phyloP scores from a whole-genome alignment of 2,888 invertebrate genomes.

The Danaus chrysippus region DNA sequence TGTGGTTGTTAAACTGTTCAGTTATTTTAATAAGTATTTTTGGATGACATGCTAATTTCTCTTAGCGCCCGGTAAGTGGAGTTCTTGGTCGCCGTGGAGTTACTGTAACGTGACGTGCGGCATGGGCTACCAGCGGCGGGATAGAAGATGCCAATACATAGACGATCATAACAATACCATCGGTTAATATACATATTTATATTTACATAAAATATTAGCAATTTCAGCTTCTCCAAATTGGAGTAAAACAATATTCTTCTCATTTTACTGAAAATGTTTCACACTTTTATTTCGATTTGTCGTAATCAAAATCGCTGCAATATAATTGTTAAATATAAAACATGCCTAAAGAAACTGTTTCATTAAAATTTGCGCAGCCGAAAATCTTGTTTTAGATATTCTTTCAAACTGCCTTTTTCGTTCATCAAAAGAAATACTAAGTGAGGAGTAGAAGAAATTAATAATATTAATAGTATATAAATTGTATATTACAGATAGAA shows the following conservation, averaged over 20 bases:
- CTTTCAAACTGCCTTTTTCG: too few relatives aligned
- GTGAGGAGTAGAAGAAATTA: too few relatives aligned
- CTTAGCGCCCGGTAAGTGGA: constrained; percentile 75
- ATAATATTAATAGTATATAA: not conserved
- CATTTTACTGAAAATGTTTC: too few relatives aligned
- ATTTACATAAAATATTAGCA: not conserved
- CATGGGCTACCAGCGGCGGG: constrained; percentile 55
- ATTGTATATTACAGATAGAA: constrained; percentile 44
- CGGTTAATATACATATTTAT: constrained; percentile 38
- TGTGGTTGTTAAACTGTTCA: not conserved
- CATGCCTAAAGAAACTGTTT: too few relatives aligned
- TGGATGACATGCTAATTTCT: not conserved
- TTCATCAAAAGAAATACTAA: too few relatives aligned
- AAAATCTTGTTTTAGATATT: too few relatives aligned
- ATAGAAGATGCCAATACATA: constrained; percentile 57
- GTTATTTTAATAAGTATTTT: not conserved
- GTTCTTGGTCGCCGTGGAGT: constrained; percentile 65
- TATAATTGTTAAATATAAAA: too few relatives aligned
- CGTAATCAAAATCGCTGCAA: too few relatives aligned
- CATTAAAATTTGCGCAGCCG: too few relatives aligned
- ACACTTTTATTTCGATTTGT: too few relatives aligned
- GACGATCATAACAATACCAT: constrained; percentile 52
- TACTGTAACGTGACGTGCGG: constrained; percentile 73
- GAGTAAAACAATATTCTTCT: too few relatives aligned
- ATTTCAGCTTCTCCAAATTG: not conserved